Evolutionary conservation across 2,888 invertebrate species (phyloP).

Genomic region (Glaucopsyche alexis): DNA sequence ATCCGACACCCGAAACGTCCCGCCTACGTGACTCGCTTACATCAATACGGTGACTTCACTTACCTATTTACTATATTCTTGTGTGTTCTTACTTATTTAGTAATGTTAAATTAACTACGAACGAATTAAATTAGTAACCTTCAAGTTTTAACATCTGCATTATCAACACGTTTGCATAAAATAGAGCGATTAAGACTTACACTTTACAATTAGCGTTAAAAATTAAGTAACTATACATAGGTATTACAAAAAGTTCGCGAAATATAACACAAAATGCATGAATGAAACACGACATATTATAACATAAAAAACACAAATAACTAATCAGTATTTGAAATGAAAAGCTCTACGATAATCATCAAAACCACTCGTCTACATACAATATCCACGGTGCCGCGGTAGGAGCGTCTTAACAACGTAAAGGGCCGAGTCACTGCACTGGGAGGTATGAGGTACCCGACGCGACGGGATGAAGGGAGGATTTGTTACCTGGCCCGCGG

Average conservation of each 20-base stretch:
- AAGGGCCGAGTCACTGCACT: conserved; percentile 22
- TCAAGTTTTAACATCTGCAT: not conserved
- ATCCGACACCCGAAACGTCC: not conserved
- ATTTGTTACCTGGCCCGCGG: conserved; percentile 70
- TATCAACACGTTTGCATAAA: not conserved
- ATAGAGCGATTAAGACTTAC: not conserved
- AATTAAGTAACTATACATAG: not conserved
- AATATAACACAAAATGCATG: not conserved
- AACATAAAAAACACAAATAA: not conserved
- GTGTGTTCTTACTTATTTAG: not conserved
- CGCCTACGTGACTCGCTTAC: conserved; percentile 28
- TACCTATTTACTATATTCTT: conserved; percentile 4
- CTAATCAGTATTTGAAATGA: not conserved
- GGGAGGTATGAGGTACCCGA: conserved; percentile 13
- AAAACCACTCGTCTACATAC: not conserved
- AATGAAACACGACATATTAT: not conserved
- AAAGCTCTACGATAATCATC: not conserved
- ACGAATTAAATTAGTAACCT: not conserved
- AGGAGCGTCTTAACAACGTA: not conserved
- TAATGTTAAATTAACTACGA: not conserved
- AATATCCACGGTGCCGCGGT: not conserved
- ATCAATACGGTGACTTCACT: not conserved
- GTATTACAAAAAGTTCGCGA: not conserved
- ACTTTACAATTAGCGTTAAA: not conserved
- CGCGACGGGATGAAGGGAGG: not conserved